These are phyloP conservation scores for Achroia grisella DNA, from an alignment of 1,140 invertebrate genomes.

Conservation along the genomic window DNA sequence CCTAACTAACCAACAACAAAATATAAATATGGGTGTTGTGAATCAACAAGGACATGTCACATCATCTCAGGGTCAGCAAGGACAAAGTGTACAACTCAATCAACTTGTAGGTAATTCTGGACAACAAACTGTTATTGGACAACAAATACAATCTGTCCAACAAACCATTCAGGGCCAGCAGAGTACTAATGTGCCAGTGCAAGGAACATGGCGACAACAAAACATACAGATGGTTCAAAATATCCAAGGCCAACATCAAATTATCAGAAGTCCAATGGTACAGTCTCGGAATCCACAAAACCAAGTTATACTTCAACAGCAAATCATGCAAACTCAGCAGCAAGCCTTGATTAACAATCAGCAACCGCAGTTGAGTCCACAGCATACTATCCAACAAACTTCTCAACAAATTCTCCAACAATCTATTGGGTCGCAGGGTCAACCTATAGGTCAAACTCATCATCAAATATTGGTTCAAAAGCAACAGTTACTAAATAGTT, in stretches of 20 bases:
- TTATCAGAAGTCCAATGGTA: constrained; percentile 64
- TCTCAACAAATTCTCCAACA: constrained; percentile 60
- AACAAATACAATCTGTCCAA: constrained; percentile 59
- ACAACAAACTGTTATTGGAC: constrained; percentile 53
- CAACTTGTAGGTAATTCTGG: constrained; percentile 47
- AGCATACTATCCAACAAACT: constrained; percentile 57
- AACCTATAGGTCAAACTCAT: constrained; percentile 50
- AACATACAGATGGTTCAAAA: constrained; percentile 69
- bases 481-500: constrained; percentile 55
- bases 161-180: constrained; percentile 57
- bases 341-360: constrained; percentile 61
- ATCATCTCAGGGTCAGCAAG: constrained; percentile 43
- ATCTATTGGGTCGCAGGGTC: constrained; percentile 54
- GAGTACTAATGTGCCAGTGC: constrained; percentile 46
- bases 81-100: constrained; percentile 45
- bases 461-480: constrained; percentile 70
- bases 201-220: constrained; percentile 71
- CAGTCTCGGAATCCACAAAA: constrained; percentile 63
- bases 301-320: constrained; percentile 69
- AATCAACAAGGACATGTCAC: constrained; percentile 52
- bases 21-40: constrained; percentile 58
- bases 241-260: constrained; percentile 63
- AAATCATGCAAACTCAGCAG: constrained; percentile 68
- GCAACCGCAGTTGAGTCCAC: constrained; percentile 55
- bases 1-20: constrained; percentile 55